A percentile compares a stretch with the other conserved stretches of the same genome.
Evolutionary conservation across 2,113 vertebrate species (phyloP).

Genomic region (Riparia riparia): DNA sequence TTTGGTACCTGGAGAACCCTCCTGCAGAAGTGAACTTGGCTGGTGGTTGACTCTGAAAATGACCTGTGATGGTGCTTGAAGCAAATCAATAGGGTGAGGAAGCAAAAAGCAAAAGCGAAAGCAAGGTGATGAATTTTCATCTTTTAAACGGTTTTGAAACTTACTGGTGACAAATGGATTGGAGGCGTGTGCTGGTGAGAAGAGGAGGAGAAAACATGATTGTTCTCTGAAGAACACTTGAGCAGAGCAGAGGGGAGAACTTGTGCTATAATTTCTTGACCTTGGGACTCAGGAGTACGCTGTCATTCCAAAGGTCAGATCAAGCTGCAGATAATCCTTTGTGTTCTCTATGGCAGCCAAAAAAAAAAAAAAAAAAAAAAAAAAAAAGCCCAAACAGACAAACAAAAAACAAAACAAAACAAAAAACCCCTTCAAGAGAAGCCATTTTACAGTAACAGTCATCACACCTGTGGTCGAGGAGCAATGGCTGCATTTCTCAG

Average conservation of each 20-base stretch:
- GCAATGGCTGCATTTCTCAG: neutral
- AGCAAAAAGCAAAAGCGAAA: neutral
- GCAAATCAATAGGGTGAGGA: neutral
- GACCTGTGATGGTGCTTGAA: neutral
- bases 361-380: too few relatives aligned
- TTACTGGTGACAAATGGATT: neutral
- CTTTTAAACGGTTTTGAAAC: neutral
- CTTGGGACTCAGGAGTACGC: rapidly evolving
- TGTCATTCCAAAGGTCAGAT: neutral
- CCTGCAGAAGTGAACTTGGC: neutral
- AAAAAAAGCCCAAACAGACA: too few relatives aligned
- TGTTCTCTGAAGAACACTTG: neutral
- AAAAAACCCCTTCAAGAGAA: neutral
- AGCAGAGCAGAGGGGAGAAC: neutral
- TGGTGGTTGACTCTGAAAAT: neutral
- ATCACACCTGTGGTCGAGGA: neutral
- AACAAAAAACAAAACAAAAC: neutral
- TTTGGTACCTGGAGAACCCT: neutral
- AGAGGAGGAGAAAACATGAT: neutral
- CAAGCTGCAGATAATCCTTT: neutral
- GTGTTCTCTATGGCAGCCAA: neutral
- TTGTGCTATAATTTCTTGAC: neutral
- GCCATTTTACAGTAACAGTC: neutral
- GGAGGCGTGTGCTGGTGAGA: neutral
- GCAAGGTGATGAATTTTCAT: neutral